phyloP scores from a whole-genome alignment of 2,888 invertebrate genomes.

The Volucella inanis region DNA sequence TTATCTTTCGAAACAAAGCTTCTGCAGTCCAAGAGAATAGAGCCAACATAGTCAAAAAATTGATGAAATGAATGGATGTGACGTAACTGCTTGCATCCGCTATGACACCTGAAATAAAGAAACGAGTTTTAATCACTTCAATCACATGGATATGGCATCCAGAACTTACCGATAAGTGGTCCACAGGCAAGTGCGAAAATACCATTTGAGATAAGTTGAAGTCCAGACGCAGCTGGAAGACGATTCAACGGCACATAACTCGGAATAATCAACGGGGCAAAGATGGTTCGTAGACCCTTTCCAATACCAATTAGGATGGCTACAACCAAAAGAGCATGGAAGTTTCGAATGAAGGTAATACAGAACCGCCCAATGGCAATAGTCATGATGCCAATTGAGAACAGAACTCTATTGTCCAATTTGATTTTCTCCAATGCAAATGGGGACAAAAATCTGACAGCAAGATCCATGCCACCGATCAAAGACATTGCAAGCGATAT shows the following conservation, averaged over 20 bases:
- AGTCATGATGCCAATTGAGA: conserved; percentile 85
- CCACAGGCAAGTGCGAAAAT: conserved; percentile 86
- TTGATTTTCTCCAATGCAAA: conserved; percentile 87
- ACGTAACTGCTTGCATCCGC: conserved; percentile 79
- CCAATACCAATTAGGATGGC: conserved; percentile 88
- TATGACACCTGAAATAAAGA: conserved; percentile 76
- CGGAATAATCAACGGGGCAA: conserved; percentile 89
- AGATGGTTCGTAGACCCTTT: conserved; percentile 89
- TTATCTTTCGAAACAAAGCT: conserved; percentile 75
- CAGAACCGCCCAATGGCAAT: conserved; percentile 83
- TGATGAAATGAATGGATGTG: conserved; percentile 79
- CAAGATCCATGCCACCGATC: conserved; percentile 87
- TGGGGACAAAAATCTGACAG: conserved; percentile 87
- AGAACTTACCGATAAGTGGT: conserved; percentile 86
- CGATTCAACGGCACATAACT: conserved; percentile 88
- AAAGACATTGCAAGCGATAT: conserved; percentile 89
- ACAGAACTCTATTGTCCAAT: conserved; percentile 88
- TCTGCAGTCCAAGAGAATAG: conserved; percentile 79
- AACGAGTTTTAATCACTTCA: not conserved
- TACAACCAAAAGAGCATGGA: conserved; percentile 84
- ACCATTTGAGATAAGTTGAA: conserved; percentile 88
- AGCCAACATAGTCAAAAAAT: conserved; percentile 78
- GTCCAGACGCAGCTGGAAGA: conserved; percentile 88
- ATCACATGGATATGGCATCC: not conserved
- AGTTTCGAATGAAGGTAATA: conserved; percentile 84